phyloP scores from a whole-genome alignment of 2,113 vertebrate genomes.

The Halichoerus grypus region DNA sequence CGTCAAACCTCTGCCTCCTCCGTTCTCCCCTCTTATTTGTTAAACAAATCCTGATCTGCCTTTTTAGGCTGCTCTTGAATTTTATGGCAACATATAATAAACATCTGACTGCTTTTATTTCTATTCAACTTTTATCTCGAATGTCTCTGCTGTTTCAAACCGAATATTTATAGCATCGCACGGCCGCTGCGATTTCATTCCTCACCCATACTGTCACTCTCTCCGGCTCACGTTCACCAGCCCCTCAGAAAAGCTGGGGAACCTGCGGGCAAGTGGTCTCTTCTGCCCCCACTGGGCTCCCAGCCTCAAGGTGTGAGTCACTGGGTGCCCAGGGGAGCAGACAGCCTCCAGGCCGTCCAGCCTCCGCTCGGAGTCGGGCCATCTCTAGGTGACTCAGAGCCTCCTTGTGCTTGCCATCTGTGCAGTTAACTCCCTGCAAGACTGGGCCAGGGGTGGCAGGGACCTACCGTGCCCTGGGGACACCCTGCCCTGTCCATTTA shows the following conservation, averaged over 20 bases:
- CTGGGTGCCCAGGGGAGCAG: not conserved
- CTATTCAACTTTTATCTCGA: constrained; percentile 90
- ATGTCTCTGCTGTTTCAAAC: constrained; percentile 87
- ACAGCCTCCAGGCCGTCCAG: not conserved
- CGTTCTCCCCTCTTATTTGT: constrained; percentile 84
- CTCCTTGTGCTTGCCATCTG: not conserved
- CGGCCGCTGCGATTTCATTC: constrained; percentile 75
- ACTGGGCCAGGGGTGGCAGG: rapidly evolving
- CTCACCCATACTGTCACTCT: constrained; percentile 76
- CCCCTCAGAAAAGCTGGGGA: not conserved
- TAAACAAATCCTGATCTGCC: constrained; percentile 88
- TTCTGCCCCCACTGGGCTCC: not conserved
- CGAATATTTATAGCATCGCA: constrained; percentile 87
- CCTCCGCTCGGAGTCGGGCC: not conserved
- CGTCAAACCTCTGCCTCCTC: constrained; percentile 82
- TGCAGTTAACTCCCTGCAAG: rapidly evolving
- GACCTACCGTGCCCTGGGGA: rapidly evolving
- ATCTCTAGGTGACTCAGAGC: not conserved
- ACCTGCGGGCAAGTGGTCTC: not conserved
- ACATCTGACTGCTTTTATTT: constrained; percentile 90
- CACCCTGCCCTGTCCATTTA: not conserved
- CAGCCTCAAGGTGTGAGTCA: not conserved
- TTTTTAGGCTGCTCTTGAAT: constrained; percentile 88
- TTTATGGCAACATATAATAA: constrained; percentile 89
- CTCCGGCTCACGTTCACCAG: constrained; percentile 67